A percentile compares a stretch with the other conserved stretches of the same genome.
Conservation (phyloP, 2,888 invertebrate species). For the Kuschelorhynchus macadamiae region DNA sequence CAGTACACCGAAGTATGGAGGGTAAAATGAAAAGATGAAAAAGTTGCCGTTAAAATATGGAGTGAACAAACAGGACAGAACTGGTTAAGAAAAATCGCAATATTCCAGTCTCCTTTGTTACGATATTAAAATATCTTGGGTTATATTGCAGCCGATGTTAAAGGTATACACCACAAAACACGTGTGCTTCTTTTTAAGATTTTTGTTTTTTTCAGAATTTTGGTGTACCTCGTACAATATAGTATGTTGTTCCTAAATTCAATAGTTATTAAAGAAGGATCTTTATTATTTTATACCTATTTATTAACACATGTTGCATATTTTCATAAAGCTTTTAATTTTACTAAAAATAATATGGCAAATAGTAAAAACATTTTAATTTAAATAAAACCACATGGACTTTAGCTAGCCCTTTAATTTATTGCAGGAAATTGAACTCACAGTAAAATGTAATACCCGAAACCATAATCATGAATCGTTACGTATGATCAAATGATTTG, state of each 20-base stretch:
- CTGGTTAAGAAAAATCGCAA: conserved; percentile 50
- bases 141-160: conserved; percentile 52
- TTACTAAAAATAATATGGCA: no score
- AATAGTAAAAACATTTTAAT: no score
- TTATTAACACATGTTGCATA: no score
- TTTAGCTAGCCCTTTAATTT: no score
- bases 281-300: no score
- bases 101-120: conserved; percentile 51
- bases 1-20: conserved; percentile 51
- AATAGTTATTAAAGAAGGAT: no score
- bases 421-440: conserved; percentile 10
- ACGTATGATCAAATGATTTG: conserved; percentile 46
- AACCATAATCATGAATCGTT: conserved; percentile 50
- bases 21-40: conserved; percentile 50
- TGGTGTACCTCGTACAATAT: no score
- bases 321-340: no score
- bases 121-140: conserved; percentile 53
- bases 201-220: no score
- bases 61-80: conserved; percentile 38
- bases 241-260: no score
- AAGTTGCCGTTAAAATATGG: conserved; percentile 53
- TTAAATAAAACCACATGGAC: not conserved
- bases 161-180: no score
- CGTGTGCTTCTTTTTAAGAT: no score
- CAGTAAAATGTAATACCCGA: conserved; percentile 47